phyloP scores from a whole-genome alignment of 2,888 invertebrate genomes.

The Crioceris asparagi region DNA sequence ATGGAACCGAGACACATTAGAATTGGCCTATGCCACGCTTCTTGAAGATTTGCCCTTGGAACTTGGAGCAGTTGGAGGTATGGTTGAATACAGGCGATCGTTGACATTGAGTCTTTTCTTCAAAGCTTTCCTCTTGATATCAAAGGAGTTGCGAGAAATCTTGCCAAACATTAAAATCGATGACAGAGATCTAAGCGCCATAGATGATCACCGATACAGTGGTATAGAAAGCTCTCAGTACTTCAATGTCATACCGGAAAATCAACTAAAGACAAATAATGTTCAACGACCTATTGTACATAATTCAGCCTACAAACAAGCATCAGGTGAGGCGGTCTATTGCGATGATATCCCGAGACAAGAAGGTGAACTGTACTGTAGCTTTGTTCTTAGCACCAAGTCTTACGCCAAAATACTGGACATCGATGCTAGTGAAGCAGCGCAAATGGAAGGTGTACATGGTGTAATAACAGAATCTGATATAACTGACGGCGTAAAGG shows the following conservation, averaged over 20 bases:
- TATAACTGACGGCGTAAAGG: constrained; percentile 50
- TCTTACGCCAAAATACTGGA: constrained; percentile 69
- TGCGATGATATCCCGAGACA: constrained; percentile 75
- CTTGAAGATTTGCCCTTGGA: constrained; percentile 64
- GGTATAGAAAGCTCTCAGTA: constrained; percentile 61
- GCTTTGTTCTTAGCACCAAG: constrained; percentile 67
- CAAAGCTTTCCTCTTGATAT: constrained; percentile 51
- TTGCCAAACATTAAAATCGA: constrained; percentile 32
- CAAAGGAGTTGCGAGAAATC: constrained; percentile 33
- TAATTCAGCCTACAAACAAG: constrained; percentile 74
- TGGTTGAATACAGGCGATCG: constrained; percentile 51
- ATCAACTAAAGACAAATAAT: constrained; percentile 53
- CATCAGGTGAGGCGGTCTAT: constrained; percentile 83
- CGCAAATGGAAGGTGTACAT: constrained; percentile 64
- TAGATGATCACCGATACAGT: constrained; percentile 46
- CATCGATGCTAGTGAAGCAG: constrained; percentile 63
- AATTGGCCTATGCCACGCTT: constrained; percentile 49
- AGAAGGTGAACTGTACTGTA: constrained; percentile 67
- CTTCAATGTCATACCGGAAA: constrained; percentile 44
- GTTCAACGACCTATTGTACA: constrained; percentile 75
- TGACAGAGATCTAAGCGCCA: constrained; percentile 43
- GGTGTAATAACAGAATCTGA: constrained; percentile 69
- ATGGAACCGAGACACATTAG: constrained; percentile 31
- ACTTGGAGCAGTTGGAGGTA: constrained; percentile 57
- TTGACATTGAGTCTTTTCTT: constrained; percentile 62